Percentiles rank a stretch among this genome's conserved stretches.
Evolutionary conservation across 2,797 vertebrate genomes (phyloP).

Genomic region (Threskiornis aethiopicus): DNA sequence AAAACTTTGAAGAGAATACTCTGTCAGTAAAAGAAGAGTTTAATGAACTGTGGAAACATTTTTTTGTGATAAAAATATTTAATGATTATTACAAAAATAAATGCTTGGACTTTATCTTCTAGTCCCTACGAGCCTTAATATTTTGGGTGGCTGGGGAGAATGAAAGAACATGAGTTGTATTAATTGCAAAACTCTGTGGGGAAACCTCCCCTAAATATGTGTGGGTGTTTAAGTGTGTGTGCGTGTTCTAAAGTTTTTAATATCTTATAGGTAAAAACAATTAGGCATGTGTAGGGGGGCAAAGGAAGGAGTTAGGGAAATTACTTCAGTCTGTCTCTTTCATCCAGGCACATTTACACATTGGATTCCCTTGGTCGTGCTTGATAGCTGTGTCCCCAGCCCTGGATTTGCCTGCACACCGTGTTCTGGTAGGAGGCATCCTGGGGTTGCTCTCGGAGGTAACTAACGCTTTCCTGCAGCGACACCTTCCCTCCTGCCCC

Average conservation of each 20-base stretch:
- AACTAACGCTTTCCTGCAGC: neutral
- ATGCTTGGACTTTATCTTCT: constrained; percentile 36
- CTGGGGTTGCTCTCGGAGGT: neutral
- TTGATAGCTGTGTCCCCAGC: neutral
- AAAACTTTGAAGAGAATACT: neutral
- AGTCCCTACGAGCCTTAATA: neutral
- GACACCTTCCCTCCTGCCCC: neutral
- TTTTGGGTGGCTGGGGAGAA: neutral
- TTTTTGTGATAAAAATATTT: constrained; percentile 40
- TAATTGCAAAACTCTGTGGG: neutral
- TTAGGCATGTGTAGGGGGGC: neutral
- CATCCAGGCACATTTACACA: neutral
- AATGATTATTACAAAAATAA: constrained; percentile 48
- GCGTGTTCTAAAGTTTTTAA: neutral
- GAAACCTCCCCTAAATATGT: neutral
- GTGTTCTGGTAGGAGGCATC: neutral
- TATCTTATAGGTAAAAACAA: neutral
- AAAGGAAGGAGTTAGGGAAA: neutral
- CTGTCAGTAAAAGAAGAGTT: neutral
- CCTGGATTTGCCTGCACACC: neutral
- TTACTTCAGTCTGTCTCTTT: neutral
- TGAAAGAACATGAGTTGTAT: neutral
- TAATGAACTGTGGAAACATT: neutral
- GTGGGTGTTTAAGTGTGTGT: neutral
- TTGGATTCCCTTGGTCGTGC: neutral